Conservation (phyloP, 23 tunicate species). For the Styela clava region DNA sequence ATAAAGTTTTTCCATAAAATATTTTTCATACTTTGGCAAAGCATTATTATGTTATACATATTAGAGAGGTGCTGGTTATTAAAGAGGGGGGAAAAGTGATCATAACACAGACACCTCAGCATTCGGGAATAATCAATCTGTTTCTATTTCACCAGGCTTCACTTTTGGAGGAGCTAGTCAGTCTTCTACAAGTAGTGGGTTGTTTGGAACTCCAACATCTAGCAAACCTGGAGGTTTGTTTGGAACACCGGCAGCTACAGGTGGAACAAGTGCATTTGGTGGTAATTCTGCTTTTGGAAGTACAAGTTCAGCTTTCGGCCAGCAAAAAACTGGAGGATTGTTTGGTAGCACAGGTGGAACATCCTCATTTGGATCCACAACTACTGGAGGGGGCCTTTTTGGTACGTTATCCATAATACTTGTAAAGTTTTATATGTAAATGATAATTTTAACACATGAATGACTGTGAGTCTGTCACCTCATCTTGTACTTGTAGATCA, state of each 20-base stretch:
- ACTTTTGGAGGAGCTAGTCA: conserved; percentile 43
- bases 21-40: too few species aligned
- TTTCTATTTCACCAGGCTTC: not conserved
- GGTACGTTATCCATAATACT: too few species aligned
- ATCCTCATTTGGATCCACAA: conserved; percentile 39
- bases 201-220: conserved; percentile 77
- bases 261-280: conserved; percentile 53
- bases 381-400: conserved; percentile 35
- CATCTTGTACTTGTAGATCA: not conserved
- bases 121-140: conserved; percentile 5
- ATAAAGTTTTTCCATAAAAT: too few species aligned
- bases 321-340: conserved; percentile 38
- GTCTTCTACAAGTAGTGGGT: conserved; percentile 45
- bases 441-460: too few species aligned
- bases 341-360: conserved; percentile 62
- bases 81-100: too few species aligned
- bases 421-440: too few species aligned
- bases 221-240: conserved; percentile 48
- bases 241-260: conserved; percentile 44
- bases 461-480: not conserved
- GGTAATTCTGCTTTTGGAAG: conserved; percentile 35
- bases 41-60: too few species aligned
- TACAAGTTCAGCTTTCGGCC: conserved; percentile 34
- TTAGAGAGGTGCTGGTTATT: too few species aligned
- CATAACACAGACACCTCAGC: not conserved